Evolutionary conservation across 2,888 invertebrate genomes (phyloP).

Genomic region (Nomada flava): DNA sequence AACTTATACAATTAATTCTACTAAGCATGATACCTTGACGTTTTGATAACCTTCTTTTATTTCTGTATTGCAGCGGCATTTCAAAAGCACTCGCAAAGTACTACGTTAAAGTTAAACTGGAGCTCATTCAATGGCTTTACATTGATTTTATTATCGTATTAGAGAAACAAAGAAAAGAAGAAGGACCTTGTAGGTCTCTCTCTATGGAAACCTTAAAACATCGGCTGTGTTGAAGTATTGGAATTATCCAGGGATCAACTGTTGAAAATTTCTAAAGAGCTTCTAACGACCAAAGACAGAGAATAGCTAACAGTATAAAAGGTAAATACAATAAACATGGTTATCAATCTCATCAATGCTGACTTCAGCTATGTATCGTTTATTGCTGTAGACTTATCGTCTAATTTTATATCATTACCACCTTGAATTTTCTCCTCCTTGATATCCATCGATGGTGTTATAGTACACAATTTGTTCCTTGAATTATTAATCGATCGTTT

Average conservation of each 20-base stretch:
- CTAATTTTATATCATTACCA: background rate
- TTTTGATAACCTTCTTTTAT: slow-evolving; percentile 74
- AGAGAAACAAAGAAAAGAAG: slow-evolving; percentile 39
- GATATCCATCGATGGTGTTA: background rate
- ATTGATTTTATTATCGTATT: slow-evolving; percentile 76
- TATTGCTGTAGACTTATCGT: background rate
- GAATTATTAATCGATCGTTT: background rate
- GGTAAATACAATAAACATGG: background rate
- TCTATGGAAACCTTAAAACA: slow-evolving; percentile 72
- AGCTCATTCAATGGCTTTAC: slow-evolving; percentile 41
- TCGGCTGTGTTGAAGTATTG: slow-evolving; percentile 33
- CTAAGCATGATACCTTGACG: slow-evolving; percentile 70
- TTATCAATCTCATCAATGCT: background rate
- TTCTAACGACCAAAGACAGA: background rate
- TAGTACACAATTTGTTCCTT: background rate
- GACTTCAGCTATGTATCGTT: background rate
- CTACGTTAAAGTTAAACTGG: slow-evolving; percentile 24
- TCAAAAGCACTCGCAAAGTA: slow-evolving; percentile 52
- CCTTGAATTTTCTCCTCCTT: slow-evolving; percentile 18
- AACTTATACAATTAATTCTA: slow-evolving; percentile 4
- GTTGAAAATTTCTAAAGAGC: background rate
- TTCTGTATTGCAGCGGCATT: slow-evolving; percentile 78
- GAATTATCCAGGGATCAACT: background rate
- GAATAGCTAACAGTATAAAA: background rate
- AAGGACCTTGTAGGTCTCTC: slow-evolving; percentile 20